Evolutionary conservation across 2,888 invertebrate genomes (phyloP), one percentile per base, ranked within the genome.

Genomic region (Trichacis sp.): DNA sequence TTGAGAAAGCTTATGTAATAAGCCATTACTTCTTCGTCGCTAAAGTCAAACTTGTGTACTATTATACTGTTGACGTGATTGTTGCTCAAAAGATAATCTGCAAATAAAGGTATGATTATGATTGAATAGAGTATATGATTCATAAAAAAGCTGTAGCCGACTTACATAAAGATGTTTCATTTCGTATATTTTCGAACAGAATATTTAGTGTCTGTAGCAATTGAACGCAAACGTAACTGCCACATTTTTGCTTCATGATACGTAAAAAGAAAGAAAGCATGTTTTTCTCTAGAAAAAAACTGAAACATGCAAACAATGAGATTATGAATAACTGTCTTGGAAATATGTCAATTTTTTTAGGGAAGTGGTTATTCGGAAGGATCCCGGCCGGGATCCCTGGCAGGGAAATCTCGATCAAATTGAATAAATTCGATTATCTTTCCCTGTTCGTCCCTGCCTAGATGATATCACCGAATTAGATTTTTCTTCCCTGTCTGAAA

Each of bases 11-110:
- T 97, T 82, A 99, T 99, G 85, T 99, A 99, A 85, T 99, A 99
- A 1, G 98, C 98, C 97, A 98, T 97, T 47, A 98, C 98, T 88
- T 99, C 99, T 86, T 99, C 99, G 85, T 99, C 98, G 1, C 96
- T 96, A 83, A 99, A 97, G 86, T 99, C 98, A 88, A 99, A 99
- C 86, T 97, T 97, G 86, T 99, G 98, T 54, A 97, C 96, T 83
- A 99, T 99, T 81, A 99, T 99, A 48, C 96, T 97, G 86, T 99
- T 99, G 36, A 99, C 98, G 87, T 99, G 98, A 85, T 99, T 99
- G 86, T 99, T 99, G 80, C 98, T 98, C 57, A 99, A 88, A 56
- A 99, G 88, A 85, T 98, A 99, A 91, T 99, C 99, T 98, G 87
- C 65, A 91, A 90, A 62, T 64, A 74, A 73, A 17, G 17, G 46